Conservation (phyloP, 1,140 invertebrate genomes). For the Druon quercuslanigerum region DNA sequence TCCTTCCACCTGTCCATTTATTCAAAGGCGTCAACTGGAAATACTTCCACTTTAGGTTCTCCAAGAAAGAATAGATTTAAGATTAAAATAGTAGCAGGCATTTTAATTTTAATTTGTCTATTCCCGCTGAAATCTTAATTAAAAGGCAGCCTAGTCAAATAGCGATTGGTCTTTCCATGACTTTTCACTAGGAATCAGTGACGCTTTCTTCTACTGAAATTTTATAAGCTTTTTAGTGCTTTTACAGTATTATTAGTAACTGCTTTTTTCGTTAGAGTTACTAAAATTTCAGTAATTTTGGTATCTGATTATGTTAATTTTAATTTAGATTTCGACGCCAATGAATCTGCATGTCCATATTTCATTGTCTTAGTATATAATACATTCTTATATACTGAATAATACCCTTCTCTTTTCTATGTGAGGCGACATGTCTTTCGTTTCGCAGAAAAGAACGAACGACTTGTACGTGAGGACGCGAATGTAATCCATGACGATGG, state of each 20-base stretch:
- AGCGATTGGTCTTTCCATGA: too few species aligned
- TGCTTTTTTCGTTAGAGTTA: too few species aligned
- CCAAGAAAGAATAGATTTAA: background rate
- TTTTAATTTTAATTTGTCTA: background rate
- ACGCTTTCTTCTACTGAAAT: too few species aligned
- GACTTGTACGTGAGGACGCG: constrained; percentile 66
- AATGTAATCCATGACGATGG: constrained; percentile 52
- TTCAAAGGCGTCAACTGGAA: constrained; percentile 1
- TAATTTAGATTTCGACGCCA: background rate
- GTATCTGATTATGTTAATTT: too few species aligned
- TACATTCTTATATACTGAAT: background rate
- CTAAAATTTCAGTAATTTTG: too few species aligned
- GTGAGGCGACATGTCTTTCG: constrained; percentile 58
- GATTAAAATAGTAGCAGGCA: background rate
- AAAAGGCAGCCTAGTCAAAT: too few species aligned
- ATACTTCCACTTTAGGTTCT: background rate
- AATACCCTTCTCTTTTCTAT: constrained; percentile 43
- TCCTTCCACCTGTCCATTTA: constrained; percentile 12
- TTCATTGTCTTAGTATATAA: background rate
- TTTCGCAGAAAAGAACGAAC: constrained; percentile 72
- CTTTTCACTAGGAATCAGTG: too few species aligned
- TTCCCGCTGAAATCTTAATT: background rate
- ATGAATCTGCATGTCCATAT: background rate
- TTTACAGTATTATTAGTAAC: too few species aligned
- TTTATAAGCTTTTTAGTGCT: too few species aligned